These are phyloP conservation scores for Troilus luridus DNA, from an alignment of 2,888 invertebrate species.

Conservation along the genomic window DNA sequence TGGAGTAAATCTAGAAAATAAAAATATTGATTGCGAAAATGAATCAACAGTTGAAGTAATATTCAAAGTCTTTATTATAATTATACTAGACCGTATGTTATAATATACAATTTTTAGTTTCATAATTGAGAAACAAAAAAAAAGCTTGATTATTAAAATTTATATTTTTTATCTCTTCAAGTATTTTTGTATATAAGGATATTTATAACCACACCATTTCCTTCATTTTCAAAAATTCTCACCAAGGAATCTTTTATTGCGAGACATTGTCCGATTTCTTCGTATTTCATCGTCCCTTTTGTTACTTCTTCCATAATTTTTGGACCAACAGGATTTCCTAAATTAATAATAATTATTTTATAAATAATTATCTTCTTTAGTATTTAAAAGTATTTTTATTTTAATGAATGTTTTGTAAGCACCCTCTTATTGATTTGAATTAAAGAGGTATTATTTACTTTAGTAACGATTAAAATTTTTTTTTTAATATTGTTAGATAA, in stretches of 20 bases:
- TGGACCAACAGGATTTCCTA: constrained; percentile 48
- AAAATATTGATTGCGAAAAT: too few species aligned
- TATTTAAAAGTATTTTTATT: background rate
- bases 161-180: background rate
- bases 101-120: too few species aligned
- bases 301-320: constrained; percentile 46
- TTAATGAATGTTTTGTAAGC: background rate
- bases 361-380: background rate
- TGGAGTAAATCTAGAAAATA: too few species aligned
- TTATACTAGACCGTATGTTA: too few species aligned
- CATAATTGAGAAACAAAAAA: background rate
- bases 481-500: too few species aligned
- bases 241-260: constrained; percentile 50
- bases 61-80: too few species aligned
- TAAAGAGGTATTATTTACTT: too few species aligned
- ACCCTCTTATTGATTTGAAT: background rate
- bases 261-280: constrained; percentile 51
- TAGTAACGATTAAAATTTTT: too few species aligned
- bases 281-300: constrained; percentile 17
- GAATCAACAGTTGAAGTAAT: too few species aligned
- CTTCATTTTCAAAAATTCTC: constrained; percentile 33
- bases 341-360: background rate
- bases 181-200: constrained; percentile 40
- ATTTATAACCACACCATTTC: constrained; percentile 50
- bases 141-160: background rate